These are phyloP conservation scores for Smittia aterrima DNA, from an alignment of 2,888 invertebrate genomes.

Conservation along the genomic window DNA sequence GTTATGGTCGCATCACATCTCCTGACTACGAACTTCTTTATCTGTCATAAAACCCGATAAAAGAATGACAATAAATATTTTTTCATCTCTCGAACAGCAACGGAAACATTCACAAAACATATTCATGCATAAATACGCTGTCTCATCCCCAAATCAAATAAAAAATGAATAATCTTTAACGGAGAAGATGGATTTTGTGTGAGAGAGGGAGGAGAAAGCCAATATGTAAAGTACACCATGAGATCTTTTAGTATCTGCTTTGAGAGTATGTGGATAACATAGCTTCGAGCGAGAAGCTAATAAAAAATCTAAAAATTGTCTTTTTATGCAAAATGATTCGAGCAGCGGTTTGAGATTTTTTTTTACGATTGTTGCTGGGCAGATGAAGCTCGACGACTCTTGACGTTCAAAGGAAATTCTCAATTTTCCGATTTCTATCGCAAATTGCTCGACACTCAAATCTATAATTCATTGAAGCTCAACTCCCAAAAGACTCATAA, in stretches of 20 bases:
- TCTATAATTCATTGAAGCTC: background rate
- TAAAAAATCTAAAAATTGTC: background rate
- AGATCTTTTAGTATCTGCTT: background rate
- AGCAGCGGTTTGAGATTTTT: no score
- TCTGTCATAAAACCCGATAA: background rate
- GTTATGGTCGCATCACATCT: background rate
- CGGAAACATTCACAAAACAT: background rate
- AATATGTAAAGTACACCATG: conserved; percentile 7
- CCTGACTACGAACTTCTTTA: background rate
- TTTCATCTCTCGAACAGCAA: background rate
- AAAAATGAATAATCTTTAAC: conserved; percentile 28
- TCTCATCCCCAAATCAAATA: conserved; percentile 23
- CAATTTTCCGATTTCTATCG: background rate
- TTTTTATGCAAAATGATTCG: conserved; percentile 14
- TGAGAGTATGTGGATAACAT: background rate
- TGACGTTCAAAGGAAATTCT: background rate
- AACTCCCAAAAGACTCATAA: background rate
- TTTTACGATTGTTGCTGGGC: no score
- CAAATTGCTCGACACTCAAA: background rate
- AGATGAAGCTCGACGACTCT: no score
- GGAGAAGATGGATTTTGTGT: background rate
- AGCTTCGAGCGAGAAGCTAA: background rate
- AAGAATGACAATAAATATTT: conserved; percentile 18
- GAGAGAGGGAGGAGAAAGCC: background rate
- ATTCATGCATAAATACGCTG: conserved; percentile 14